Conservation (phyloP, 2,797 vertebrate species). For the Trichosurus vulpecula region DNA sequence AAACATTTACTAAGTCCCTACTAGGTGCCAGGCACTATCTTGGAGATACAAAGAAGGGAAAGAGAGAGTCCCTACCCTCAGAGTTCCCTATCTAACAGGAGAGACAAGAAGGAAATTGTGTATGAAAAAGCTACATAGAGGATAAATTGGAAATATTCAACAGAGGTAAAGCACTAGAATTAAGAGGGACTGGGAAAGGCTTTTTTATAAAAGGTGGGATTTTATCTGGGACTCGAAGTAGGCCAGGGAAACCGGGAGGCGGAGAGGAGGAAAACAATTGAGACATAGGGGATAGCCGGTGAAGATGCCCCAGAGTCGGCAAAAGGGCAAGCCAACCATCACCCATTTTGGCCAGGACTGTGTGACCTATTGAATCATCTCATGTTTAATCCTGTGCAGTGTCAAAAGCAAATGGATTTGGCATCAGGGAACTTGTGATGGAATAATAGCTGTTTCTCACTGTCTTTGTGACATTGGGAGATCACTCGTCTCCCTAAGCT, state of each 20-base stretch:
- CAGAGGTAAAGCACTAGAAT: neutral
- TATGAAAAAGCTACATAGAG: neutral
- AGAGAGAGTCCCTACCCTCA: neutral
- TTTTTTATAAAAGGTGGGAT: neutral
- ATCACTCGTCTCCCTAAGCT: neutral
- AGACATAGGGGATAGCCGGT: neutral
- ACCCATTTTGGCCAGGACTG: neutral
- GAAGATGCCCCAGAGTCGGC: neutral
- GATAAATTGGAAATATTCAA: neutral
- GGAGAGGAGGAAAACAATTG: neutral
- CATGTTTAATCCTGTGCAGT: neutral
- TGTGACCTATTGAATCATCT: neutral
- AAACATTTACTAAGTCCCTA: neutral
- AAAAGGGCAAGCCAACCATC: neutral
- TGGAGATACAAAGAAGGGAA: neutral
- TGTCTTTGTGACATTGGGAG: neutral
- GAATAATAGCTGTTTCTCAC: neutral
- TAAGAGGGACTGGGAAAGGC: neutral
- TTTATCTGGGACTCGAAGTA: neutral
- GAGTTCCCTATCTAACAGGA: neutral
- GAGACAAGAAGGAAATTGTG: neutral
- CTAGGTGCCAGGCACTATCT: neutral
- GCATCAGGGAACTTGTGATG: neutral
- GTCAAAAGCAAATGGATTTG: neutral
- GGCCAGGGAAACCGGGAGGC: neutral